Evolutionary conservation across 2,888 invertebrate species (phyloP).

Genomic region (Synergus japonicus): DNA sequence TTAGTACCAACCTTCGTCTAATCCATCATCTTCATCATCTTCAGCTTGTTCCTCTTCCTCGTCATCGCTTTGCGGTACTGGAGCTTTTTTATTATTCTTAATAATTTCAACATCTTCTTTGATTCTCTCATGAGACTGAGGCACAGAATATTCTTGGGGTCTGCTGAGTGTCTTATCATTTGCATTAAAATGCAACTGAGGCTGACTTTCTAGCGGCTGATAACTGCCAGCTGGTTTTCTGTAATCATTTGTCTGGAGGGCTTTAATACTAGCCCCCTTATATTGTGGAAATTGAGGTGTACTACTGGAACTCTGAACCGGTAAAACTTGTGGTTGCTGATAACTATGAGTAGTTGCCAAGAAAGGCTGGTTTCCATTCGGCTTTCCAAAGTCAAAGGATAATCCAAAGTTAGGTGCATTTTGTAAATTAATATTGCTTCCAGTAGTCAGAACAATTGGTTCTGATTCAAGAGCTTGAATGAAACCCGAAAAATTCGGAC

Average conservation of each 20-base stretch:
- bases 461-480: slow-evolving; percentile 59
- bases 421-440: slow-evolving; percentile 55
- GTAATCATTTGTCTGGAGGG: slow-evolving; percentile 40
- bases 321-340: slow-evolving; percentile 60
- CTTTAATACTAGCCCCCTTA: slow-evolving; percentile 57
- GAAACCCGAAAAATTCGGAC: slow-evolving; percentile 54
- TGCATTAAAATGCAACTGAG: slow-evolving; percentile 68
- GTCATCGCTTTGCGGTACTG: slow-evolving; percentile 58
- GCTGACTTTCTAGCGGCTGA: slow-evolving; percentile 67
- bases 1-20: slow-evolving; percentile 59
- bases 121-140: slow-evolving; percentile 61
- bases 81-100: slow-evolving; percentile 65
- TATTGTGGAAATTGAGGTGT: slow-evolving; percentile 62
- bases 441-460: slow-evolving; percentile 59
- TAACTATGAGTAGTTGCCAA: slow-evolving; percentile 49
- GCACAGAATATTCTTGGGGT: background rate
- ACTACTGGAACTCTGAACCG: slow-evolving; percentile 60
- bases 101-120: slow-evolving; percentile 71
- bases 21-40: slow-evolving; percentile 48
- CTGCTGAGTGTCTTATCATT: slow-evolving; percentile 34
- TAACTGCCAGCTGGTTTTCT: slow-evolving; percentile 59
- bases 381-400: slow-evolving; percentile 53
- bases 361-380: slow-evolving; percentile 54
- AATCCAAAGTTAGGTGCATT: slow-evolving; percentile 54
- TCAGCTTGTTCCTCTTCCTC: slow-evolving; percentile 56